phyloP scores from a whole-genome alignment of 1,140 invertebrate genomes.

The Drosophila sp. region DNA sequence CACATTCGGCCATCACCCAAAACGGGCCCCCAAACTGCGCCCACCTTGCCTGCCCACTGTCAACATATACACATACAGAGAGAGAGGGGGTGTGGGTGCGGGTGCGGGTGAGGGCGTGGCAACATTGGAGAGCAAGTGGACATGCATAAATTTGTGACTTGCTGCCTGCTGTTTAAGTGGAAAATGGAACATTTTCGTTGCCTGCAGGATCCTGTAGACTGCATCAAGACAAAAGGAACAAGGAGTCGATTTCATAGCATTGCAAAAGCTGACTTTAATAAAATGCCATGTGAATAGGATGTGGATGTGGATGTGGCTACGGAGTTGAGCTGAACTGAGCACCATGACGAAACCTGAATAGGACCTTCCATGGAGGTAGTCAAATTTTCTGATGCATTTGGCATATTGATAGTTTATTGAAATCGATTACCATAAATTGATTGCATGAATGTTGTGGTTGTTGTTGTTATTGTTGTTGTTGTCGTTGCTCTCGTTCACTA shows the following conservation, averaged over 20 bases:
- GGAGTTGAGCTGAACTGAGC: neutral
- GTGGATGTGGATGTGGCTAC: neutral
- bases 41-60: neutral
- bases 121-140: slow-evolving; percentile 53
- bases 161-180: slow-evolving; percentile 60
- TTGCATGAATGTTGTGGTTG: slow-evolving; percentile 42
- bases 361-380: neutral
- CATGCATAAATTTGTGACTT: slow-evolving; percentile 65
- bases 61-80: slow-evolving; percentile 21
- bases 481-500: no score
- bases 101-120: slow-evolving; percentile 32
- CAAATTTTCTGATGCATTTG: slow-evolving; percentile 50
- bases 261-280: slow-evolving; percentile 15
- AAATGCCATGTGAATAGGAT: slow-evolving; percentile 36
- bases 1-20: slow-evolving; percentile 11
- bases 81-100: neutral
- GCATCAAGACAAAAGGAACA: slow-evolving; percentile 11
- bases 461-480: neutral
- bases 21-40: neutral
- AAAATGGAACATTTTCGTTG: slow-evolving; percentile 55
- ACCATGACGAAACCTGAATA: slow-evolving; percentile 19
- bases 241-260: slow-evolving; percentile 14
- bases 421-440: slow-evolving; percentile 77
- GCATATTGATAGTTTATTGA: slow-evolving; percentile 74
- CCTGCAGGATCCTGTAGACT: slow-evolving; percentile 33